Percentiles rank a stretch among this genome's conserved stretches.
These are phyloP conservation scores for rabbit (Oryctolagus cuniculus) DNA, from an alignment of 2,113 vertebrate genomes.

Conservation along the genomic window mOryCun1.1 NC_091450.1:30677501-30678000, in stretches of 20 bases:
- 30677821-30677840: neutral
- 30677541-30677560: neutral
- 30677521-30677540: neutral
- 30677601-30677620: neutral
- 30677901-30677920: constrained; percentile 90
- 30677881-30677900: constrained; percentile 73
- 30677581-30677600: neutral
- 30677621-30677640: neutral
- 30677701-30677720: constrained; percentile 87
- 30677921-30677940: constrained; percentile 78
- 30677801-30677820: constrained; percentile 92
- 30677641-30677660: fast-evolving
- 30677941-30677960: constrained; percentile 81
- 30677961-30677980: constrained; percentile 88
- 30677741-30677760: constrained; percentile 88
- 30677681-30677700: neutral
- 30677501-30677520: neutral
- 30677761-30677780: constrained; percentile 89
- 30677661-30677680: neutral
- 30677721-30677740: constrained; percentile 91
- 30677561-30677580: neutral
- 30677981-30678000: neutral
- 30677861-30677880: neutral
- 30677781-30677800: constrained; percentile 92
- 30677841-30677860: neutral